Conservation (phyloP, 2,888 invertebrate species). For the Hypomecis punctinalis region DNA sequence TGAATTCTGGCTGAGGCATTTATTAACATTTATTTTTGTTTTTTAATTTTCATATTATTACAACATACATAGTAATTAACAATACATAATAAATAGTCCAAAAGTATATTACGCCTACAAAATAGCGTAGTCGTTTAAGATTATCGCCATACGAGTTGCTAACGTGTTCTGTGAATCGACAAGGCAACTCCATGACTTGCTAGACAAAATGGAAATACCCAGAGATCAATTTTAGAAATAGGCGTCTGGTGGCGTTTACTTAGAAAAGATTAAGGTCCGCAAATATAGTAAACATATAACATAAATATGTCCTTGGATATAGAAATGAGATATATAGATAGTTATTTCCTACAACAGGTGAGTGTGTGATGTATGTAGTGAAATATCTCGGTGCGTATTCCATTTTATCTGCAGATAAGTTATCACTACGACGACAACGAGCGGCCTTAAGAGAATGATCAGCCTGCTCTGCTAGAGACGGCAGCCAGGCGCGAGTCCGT, state of each 20-base stretch:
- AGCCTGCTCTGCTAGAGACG: conserved; percentile 10
- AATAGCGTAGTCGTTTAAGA: conserved; percentile 85
- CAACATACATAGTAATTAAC: conserved; percentile 86
- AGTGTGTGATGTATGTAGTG: neutral
- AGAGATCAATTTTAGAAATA: conserved; percentile 48
- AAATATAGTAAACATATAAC: neutral
- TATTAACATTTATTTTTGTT: conserved; percentile 85
- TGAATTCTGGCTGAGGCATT: conserved; percentile 84
- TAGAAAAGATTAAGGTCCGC: neutral
- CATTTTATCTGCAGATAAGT: conserved; percentile 36
- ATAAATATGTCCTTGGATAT: neutral
- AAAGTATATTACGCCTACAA: conserved; percentile 86
- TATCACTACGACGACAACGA: conserved; percentile 52
- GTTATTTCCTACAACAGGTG: neutral
- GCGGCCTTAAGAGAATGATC: conserved; percentile 32
- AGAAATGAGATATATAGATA: neutral
- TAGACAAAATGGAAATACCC: conserved; percentile 71
- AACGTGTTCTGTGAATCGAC: conserved; percentile 69
- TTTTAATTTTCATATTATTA: conserved; percentile 83
- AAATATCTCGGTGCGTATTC: conserved; percentile 48
- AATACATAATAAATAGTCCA: conserved; percentile 86
- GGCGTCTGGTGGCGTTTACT: neutral
- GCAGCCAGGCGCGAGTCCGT: neutral
- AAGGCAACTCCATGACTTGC: conserved; percentile 77
- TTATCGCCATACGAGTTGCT: conserved; percentile 83